Conservation (phyloP, 2,797 vertebrate genomes). For the Emydoidea blandingii region DNA sequence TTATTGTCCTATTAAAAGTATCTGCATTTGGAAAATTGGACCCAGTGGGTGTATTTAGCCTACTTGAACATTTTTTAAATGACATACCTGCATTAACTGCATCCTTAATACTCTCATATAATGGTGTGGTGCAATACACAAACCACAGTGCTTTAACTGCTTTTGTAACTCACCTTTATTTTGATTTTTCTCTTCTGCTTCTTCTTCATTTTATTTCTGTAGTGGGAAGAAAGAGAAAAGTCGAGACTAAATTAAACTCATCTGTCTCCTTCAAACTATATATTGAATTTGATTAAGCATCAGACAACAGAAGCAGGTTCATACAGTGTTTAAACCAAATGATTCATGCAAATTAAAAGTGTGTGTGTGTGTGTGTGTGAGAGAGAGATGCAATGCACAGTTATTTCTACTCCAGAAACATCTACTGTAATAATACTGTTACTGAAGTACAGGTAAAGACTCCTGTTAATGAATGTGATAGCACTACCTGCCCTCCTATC, state of each 20-base stretch:
- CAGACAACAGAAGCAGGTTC: not conserved
- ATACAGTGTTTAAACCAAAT: constrained; percentile 34
- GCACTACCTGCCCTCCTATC: constrained; percentile 48
- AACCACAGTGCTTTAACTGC: not conserved
- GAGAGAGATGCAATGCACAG: not conserved
- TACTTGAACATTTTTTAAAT: constrained; percentile 28
- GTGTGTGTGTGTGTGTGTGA: not conserved
- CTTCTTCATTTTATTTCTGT: constrained; percentile 33
- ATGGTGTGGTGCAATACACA: rapidly evolving
- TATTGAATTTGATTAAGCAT: not conserved
- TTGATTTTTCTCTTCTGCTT: constrained; percentile 41
- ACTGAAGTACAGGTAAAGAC: too few species aligned
- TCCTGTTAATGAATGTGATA: constrained; percentile 24
- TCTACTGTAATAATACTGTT: not conserved
- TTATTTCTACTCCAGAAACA: constrained; percentile 12
- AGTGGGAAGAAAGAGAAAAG: constrained; percentile 33
- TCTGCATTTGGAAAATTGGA: not conserved
- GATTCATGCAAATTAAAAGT: constrained; percentile 31
- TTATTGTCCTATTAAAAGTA: not conserved
- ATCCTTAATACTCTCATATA: not conserved
- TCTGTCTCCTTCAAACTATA: constrained; percentile 22
- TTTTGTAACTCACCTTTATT: constrained; percentile 29
- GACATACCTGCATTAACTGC: not conserved
- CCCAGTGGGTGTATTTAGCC: not conserved
- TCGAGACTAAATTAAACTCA: constrained; percentile 34